These are phyloP conservation scores for Steinernema carpocapsae DNA, from an alignment of 2,888 invertebrate species.

Conservation along the genomic window DNA sequence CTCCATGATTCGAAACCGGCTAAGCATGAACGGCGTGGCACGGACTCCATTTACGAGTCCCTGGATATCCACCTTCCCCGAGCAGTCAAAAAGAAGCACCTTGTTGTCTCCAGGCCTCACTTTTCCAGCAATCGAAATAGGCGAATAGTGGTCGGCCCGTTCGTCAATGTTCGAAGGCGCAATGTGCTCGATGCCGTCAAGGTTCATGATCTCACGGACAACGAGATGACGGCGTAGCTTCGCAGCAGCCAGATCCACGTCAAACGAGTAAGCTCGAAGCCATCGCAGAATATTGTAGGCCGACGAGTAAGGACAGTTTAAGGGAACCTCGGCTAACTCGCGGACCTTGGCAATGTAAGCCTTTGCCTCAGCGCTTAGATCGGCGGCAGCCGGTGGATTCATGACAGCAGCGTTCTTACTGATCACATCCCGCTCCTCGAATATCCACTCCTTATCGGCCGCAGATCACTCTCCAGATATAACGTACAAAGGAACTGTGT, in stretches of 20 bases:
- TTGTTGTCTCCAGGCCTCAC: conserved; percentile 45
- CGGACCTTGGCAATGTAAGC: conserved; percentile 9
- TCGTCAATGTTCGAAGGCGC: conserved; percentile 46
- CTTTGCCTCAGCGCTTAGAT: conserved; percentile 4
- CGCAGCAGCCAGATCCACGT: conserved; percentile 54
- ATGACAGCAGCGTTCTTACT: not conserved
- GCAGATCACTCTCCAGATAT: conserved; percentile 22
- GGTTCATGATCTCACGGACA: conserved; percentile 56
- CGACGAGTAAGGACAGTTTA: conserved; percentile 32
- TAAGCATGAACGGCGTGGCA: conserved; percentile 61
- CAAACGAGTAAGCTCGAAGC: conserved; percentile 59
- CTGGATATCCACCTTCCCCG: conserved; percentile 61
- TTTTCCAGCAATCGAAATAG: conserved; percentile 58
- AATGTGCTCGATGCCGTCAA: conserved; percentile 47
- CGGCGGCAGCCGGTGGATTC: conserved; percentile 2
- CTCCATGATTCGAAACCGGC: conserved; percentile 66
- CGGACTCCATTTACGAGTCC: conserved; percentile 56
- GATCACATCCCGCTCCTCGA: conserved; percentile 9
- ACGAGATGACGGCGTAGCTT: conserved; percentile 60
- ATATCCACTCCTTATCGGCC: conserved; percentile 3
- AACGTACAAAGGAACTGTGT: conserved; percentile 25
- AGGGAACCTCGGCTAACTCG: not conserved
- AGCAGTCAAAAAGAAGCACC: conserved; percentile 55
- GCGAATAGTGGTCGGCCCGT: conserved; percentile 52
- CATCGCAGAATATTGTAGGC: conserved; percentile 63